These are phyloP conservation scores for honey bee (Apis mellifera) DNA, from an alignment of 1,140 invertebrate genomes.

Conservation along the genomic window Amel_HAv3.1 CM009944.2:7113501-7114000, in stretches of 20 bases:
- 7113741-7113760: constrained; percentile 38
- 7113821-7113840: constrained; percentile 34
- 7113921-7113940: constrained; percentile 78
- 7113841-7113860: constrained; percentile 62
- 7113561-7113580: too few relatives aligned
- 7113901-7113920: constrained; percentile 70
- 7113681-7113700: constrained; percentile 58
- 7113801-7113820: constrained; percentile 72
- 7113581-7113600: background rate
- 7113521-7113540: too few relatives aligned
- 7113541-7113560: too few relatives aligned
- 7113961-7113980: constrained; percentile 41
- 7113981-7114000: constrained; percentile 8
- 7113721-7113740: constrained; percentile 53
- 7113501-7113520: background rate
- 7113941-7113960: constrained; percentile 53
- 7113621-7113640: background rate
- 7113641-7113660: constrained; percentile 51
- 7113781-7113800: constrained; percentile 81
- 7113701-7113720: constrained; percentile 73
- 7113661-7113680: constrained; percentile 60
- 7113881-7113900: constrained; percentile 80
- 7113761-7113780: constrained; percentile 78
- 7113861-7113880: constrained; percentile 62
- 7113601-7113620: background rate